Percentiles rank a stretch among this genome's conserved stretches.
Conservation (phyloP, 2,888 invertebrate species). For the Aplocera efformata region DNA sequence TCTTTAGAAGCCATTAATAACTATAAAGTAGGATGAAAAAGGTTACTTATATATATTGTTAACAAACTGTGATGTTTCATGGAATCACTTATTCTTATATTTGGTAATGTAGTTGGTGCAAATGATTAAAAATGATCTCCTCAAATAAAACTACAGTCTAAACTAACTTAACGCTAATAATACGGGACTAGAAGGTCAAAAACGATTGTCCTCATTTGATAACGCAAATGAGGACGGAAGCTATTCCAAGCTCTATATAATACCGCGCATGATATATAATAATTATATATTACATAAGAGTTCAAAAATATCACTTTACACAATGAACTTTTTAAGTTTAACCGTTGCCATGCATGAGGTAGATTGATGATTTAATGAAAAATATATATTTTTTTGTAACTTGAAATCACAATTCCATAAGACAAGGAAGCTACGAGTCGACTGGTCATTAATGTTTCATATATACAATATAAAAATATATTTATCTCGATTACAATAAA, state of each 20-base stretch:
- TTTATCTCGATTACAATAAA: conserved; percentile 24
- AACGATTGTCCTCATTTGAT: conserved; percentile 32
- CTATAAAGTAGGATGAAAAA: conserved; percentile 16
- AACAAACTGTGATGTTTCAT: conserved; percentile 7
- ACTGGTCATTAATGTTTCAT: not conserved
- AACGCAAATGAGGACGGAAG: conserved; percentile 58
- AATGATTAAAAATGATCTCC: conserved; percentile 18
- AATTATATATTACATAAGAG: conserved; percentile 29
- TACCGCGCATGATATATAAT: conserved; percentile 24
- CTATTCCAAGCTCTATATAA: conserved; percentile 51
- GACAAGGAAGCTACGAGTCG: conserved; percentile 24
- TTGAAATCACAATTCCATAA: conserved; percentile 39
- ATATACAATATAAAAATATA: conserved; percentile 14
- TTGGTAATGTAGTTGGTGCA: conserved; percentile 19
- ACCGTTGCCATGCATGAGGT: conserved; percentile 44
- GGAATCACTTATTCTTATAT: conserved; percentile 18
- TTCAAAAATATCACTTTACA: conserved; percentile 11
- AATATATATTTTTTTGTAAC: conserved; percentile 33
- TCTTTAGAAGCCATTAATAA: conserved; percentile 45
- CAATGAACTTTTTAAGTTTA: conserved; percentile 21
- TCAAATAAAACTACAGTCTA: conserved; percentile 12
- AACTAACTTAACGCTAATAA: conserved; percentile 39
- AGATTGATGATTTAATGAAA: conserved; percentile 38
- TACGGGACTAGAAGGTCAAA: conserved; percentile 68
- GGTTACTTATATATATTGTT: conserved; percentile 4